These are phyloP conservation scores for Pelecanoides urinatrix DNA, from an alignment of 2,113 vertebrate genomes.

Conservation along the genomic window DNA sequence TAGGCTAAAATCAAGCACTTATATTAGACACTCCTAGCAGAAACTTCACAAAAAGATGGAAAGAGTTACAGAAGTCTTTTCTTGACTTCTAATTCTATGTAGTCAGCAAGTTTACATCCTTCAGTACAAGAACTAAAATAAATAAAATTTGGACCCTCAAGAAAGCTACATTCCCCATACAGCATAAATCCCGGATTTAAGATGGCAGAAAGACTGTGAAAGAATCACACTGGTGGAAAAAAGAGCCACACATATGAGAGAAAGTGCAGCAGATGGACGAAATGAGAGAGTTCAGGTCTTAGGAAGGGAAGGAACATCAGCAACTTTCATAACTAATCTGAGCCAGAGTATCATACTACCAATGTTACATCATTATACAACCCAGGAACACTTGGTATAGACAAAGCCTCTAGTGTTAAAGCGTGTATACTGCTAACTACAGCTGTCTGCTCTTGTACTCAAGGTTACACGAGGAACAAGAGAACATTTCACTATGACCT, in stretches of 20 bases:
- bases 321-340: not conserved
- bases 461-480: not conserved
- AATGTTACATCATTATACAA: not conserved
- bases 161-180: not conserved
- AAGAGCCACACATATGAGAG: not conserved
- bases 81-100: not conserved
- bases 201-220: not conserved
- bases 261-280: not conserved
- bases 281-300: not conserved
- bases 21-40: not conserved
- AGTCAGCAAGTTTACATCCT: not conserved
- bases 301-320: not conserved
- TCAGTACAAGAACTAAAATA: not conserved
- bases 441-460: slow-evolving; percentile 16
- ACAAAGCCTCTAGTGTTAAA: slow-evolving; percentile 16
- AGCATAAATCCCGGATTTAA: not conserved
- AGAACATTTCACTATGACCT: not conserved
- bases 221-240: not conserved
- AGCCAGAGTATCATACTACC: not conserved
- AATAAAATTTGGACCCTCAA: not conserved
- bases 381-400: not conserved
- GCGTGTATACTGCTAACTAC: not conserved
- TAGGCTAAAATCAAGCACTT: not conserved
- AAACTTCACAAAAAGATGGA: not conserved
- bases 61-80: not conserved